Conservation (phyloP, 2,888 invertebrate species). For the Melieria picta region DNA sequence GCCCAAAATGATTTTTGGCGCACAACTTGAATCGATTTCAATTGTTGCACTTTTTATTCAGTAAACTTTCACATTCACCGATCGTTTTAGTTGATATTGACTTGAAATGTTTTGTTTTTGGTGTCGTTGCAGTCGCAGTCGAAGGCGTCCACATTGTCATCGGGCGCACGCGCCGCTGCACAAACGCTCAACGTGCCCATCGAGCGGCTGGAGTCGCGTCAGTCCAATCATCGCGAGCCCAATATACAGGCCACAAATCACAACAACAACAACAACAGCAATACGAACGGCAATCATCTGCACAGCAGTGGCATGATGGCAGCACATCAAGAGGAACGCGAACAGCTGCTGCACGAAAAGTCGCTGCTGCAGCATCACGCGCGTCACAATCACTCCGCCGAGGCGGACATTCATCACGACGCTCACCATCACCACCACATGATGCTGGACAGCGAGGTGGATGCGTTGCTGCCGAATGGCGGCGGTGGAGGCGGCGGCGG, state of each 20-base stretch:
- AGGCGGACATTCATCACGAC: slow-evolving; percentile 42
- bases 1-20: too few species aligned
- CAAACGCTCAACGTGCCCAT: slow-evolving; percentile 65
- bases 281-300: slow-evolving; percentile 28
- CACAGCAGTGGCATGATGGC: not conserved
- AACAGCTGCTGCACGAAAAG: not conserved
- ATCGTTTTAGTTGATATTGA: too few species aligned
- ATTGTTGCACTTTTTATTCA: too few species aligned
- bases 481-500: slow-evolving; percentile 37
- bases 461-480: slow-evolving; percentile 14
- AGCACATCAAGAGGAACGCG: too few species aligned
- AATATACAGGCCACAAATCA: slow-evolving; percentile 24
- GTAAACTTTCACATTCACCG: too few species aligned
- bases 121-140: slow-evolving; percentile 60
- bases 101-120: not conserved
- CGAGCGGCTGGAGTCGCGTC: slow-evolving; percentile 64
- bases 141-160: slow-evolving; percentile 64
- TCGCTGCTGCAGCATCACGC: slow-evolving; percentile 26
- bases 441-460: slow-evolving; percentile 9
- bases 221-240: slow-evolving; percentile 53
- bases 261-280: slow-evolving; percentile 34
- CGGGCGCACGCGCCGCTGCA: slow-evolving; percentile 65
- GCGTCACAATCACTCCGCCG: slow-evolving; percentile 33
- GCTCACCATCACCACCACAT: slow-evolving; percentile 46
- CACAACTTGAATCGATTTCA: too few species aligned